These are phyloP conservation scores for Phyllotreta striolata DNA, from an alignment of 2,888 invertebrate species.

Conservation along the genomic window DNA sequence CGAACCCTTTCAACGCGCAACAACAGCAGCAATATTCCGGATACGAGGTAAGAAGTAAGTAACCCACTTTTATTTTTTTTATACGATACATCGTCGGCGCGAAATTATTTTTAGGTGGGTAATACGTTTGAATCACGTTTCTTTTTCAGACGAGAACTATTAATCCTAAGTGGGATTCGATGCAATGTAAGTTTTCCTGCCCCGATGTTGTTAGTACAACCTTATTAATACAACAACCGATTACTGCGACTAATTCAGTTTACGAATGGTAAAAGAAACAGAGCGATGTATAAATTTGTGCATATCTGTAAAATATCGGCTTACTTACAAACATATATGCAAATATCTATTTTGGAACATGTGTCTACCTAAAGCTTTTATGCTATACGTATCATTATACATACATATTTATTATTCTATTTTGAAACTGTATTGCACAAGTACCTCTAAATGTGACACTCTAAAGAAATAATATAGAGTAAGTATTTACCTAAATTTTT, in stretches of 20 bases:
- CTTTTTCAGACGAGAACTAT: constrained; percentile 44
- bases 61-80: constrained; percentile 20
- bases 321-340: neutral
- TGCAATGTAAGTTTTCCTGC: constrained; percentile 46
- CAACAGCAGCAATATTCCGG: constrained; percentile 45
- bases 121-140: constrained; percentile 1
- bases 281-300: constrained; percentile 2
- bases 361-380: constrained; percentile 19
- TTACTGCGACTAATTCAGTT: constrained; percentile 50
- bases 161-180: constrained; percentile 37
- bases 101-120: no score
- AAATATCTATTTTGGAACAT: constrained; percentile 25
- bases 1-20: constrained; percentile 60
- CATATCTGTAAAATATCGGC: constrained; percentile 13
- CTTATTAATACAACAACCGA: constrained; percentile 56
- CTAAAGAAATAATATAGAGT: no score
- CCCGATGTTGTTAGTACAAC: constrained; percentile 49
- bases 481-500: no score
- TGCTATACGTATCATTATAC: neutral
- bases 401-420: no score
- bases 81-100: neutral
- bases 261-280: constrained; percentile 55
- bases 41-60: constrained; percentile 58
- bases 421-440: constrained; percentile 4
- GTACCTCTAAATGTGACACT: no score